Base-by-base conservation (phyloP, 2,797 vertebrate species). In the Esox lucius region DNA sequence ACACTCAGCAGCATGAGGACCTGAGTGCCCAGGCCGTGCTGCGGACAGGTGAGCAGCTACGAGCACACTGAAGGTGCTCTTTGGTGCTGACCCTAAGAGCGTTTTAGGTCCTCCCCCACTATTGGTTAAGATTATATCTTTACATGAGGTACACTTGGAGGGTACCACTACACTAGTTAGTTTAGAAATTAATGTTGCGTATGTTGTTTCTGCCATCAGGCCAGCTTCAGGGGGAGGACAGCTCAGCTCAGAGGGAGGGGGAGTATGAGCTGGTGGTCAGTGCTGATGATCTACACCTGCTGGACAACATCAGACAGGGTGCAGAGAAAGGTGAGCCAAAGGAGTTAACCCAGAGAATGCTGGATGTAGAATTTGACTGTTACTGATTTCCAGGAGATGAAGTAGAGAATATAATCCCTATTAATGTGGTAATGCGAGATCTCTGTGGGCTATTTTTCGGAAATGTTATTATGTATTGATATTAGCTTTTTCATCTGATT, bases 211-310 rank as follows among this genome's bases (percentile, higher is more conserved):
- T 15, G 3, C 39, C 53, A 76, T 73, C 48, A 80, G 75, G 67
- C 26, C 51, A 71, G 2, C 49, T 72, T 17, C 22, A 68, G 91
- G 88, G 69, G 56, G 73, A 79, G 31, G 73, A 73, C 19, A 28
- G 15, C 15, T 66, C 28, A 39, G 66, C 80, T 39, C 68, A 87
- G 75, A 74, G 64, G 19, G 86, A 88, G 64, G 26, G 75, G 0
- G 79, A 83, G n/a, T 91, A 80, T 83, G 88, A 35, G 15, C 67
- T 90, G 49, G 82, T 93, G 42, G 39, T 96, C 81, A 87, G 86
- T 28, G 94, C 89, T 1, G 79, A 92, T 77, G 93, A 95, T 80
- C 87, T 90, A 6, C 81, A 91, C 76, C 85, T 96, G 77, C 87
- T 94, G 68, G 68, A 86, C 64, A 91, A 87, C 71, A 86, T 97